These are phyloP conservation scores for Chrysomallon squamiferum DNA, from an alignment of 1,140 invertebrate species.

Conservation along the genomic window DNA sequence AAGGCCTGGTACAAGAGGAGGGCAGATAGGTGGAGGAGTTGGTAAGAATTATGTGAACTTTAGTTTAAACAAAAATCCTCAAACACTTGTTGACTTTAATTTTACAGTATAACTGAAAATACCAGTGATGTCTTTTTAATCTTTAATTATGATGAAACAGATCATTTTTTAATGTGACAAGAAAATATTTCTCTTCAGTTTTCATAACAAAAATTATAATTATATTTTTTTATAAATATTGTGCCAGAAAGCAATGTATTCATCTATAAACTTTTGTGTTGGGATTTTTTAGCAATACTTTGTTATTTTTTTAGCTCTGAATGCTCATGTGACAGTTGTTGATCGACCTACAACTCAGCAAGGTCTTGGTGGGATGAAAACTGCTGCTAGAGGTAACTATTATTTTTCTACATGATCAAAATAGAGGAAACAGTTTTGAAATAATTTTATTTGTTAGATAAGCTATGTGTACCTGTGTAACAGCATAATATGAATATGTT, in stretches of 20 bases:
- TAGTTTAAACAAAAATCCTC: not conserved
- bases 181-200: too few relatives aligned
- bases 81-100: not conserved
- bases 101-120: not conserved
- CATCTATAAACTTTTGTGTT: too few relatives aligned
- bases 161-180: too few relatives aligned
- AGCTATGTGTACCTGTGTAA: too few relatives aligned
- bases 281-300: too few relatives aligned
- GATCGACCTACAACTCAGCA: conserved; percentile 85
- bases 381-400: conserved; percentile 66
- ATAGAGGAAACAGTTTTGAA: too few relatives aligned
- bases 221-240: too few relatives aligned
- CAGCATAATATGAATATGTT: too few relatives aligned
- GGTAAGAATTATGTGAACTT: conserved; percentile 40
- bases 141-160: not conserved
- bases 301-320: conserved; percentile 40
- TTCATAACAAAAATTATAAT: too few relatives aligned
- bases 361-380: conserved; percentile 78
- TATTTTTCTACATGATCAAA: too few relatives aligned
- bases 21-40: conserved; percentile 43
- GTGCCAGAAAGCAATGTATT: too few relatives aligned
- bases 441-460: too few relatives aligned
- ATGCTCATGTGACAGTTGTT: conserved; percentile 64
- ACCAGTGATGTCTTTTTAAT: not conserved
- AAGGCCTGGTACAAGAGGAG: conserved; percentile 52